Percentiles rank a stretch among this genome's conserved stretches.
These are phyloP conservation scores for Fregata magnificens DNA, from an alignment of 2,113 vertebrate genomes.

Conservation along the genomic window DNA sequence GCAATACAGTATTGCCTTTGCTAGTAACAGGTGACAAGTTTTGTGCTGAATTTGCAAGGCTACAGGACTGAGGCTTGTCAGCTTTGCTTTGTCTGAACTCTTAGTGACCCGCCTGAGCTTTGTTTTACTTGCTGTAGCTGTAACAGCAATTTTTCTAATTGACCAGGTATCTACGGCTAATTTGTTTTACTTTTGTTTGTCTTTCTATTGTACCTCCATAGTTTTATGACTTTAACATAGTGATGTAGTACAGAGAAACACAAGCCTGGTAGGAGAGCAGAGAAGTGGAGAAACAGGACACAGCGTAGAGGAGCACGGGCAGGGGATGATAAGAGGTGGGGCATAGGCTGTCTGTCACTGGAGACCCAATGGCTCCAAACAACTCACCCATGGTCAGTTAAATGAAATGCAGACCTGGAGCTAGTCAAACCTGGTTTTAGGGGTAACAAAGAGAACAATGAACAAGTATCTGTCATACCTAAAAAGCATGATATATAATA, in stretches of 20 bases:
- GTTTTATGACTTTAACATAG: not conserved
- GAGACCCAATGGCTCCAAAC: not conserved
- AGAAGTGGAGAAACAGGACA: not conserved
- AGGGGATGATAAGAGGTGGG: not conserved
- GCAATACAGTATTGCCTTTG: not conserved
- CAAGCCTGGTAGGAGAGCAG: not conserved
- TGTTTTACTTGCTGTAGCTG: conserved; percentile 10
- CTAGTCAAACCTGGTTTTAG: not conserved
- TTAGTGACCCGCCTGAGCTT: not conserved
- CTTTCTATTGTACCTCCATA: not conserved
- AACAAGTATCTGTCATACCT: not conserved
- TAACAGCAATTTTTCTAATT: conserved; percentile 31
- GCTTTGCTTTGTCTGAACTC: conserved; percentile 39
- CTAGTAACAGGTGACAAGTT: not conserved
- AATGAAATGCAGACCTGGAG: not conserved
- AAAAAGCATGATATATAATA: not conserved
- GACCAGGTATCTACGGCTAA: not conserved
- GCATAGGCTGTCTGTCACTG: not conserved
- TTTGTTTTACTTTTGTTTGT: conserved; percentile 29
- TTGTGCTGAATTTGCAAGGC: conserved; percentile 21
- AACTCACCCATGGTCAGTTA: not conserved
- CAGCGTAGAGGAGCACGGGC: not conserved
- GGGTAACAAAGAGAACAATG: not conserved
- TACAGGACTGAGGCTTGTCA: not conserved
- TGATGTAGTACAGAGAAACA: not conserved